Evolutionary conservation across 2,888 invertebrate species (phyloP).

Genomic region (Danaus chrysippus): DNA sequence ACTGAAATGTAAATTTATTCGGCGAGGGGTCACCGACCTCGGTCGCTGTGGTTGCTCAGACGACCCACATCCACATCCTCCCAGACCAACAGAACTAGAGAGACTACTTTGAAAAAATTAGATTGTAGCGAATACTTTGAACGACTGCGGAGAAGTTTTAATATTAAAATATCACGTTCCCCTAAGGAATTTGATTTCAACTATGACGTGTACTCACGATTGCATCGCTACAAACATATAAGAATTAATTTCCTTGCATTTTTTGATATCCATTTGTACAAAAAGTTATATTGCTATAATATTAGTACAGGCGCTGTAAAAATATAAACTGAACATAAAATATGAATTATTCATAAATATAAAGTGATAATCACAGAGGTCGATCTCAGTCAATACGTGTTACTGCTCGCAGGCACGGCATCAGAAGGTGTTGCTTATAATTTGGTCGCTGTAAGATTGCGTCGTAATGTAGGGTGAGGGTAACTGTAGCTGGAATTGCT

Average conservation of each 20-base stretch:
- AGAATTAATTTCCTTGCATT: no score
- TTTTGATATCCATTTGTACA: no score
- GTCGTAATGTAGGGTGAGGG: conserved; percentile 75
- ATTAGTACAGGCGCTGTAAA: no score
- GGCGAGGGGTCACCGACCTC: conserved; percentile 30
- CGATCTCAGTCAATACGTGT: conserved; percentile 41
- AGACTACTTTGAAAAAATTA: conserved; percentile 2
- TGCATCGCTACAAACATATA: no score
- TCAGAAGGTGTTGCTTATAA: conserved; percentile 76
- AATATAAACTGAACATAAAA: not conserved
- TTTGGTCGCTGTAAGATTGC: conserved; percentile 74
- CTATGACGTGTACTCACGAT: no score
- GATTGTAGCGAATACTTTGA: not conserved
- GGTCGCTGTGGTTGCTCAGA: conserved; percentile 24
- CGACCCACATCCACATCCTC: conserved; percentile 8
- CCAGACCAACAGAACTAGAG: conserved; percentile 2
- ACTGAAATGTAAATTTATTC: conserved; percentile 73
- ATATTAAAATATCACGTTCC: not conserved
- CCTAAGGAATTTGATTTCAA: no score
- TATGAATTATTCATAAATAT: conserved; percentile 28
- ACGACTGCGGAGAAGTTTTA: not conserved
- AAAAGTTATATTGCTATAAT: no score
- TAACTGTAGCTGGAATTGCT: conserved; percentile 64
- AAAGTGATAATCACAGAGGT: conserved; percentile 26
- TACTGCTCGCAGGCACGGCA: conserved; percentile 70